These are phyloP conservation scores for Oegoconia quadripuncta DNA, from an alignment of 2,888 invertebrate species.

Conservation along the genomic window DNA sequence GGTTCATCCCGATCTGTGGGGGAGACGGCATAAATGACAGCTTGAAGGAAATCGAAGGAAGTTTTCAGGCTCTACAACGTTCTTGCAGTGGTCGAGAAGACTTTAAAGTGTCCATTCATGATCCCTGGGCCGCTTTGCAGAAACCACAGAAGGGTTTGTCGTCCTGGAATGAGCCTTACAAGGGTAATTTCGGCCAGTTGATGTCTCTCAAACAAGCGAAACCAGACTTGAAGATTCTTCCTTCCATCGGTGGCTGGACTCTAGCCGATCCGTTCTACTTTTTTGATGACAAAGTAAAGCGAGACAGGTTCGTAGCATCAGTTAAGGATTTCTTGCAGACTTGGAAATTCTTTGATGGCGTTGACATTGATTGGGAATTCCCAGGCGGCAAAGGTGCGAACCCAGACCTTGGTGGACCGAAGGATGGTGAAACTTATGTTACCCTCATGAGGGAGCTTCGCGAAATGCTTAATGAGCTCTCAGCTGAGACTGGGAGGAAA, in stretches of 20 bases:
- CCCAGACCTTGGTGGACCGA: constrained; percentile 62
- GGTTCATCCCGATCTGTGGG: constrained; percentile 72
- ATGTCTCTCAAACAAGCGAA: constrained; percentile 70
- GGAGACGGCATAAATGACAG: constrained; percentile 75
- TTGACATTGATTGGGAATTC: constrained; percentile 75
- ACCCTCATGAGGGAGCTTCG: constrained; percentile 65
- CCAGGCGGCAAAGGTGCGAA: constrained; percentile 74
- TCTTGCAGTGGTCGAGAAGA: constrained; percentile 72
- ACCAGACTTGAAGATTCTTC: constrained; percentile 67
- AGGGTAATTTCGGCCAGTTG: constrained; percentile 70
- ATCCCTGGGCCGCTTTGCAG: constrained; percentile 72
- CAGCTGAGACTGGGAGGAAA: constrained; percentile 60
- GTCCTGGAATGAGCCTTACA: constrained; percentile 74
- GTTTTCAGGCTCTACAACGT: constrained; percentile 69
- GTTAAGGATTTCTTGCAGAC: constrained; percentile 69
- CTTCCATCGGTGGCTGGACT: constrained; percentile 72
- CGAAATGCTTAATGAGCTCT: constrained; percentile 62
- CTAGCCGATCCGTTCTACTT: constrained; percentile 73
- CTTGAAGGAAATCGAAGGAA: constrained; percentile 72
- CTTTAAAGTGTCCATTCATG: constrained; percentile 71
- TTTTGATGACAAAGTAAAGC: constrained; percentile 60
- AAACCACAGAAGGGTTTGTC: constrained; percentile 69
- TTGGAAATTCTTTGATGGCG: constrained; percentile 74
- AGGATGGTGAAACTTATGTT: constrained; percentile 64
- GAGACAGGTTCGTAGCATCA: constrained; percentile 63